Base-by-base conservation (phyloP, 2,797 vertebrate species). In the Avahi laniger region DNA sequence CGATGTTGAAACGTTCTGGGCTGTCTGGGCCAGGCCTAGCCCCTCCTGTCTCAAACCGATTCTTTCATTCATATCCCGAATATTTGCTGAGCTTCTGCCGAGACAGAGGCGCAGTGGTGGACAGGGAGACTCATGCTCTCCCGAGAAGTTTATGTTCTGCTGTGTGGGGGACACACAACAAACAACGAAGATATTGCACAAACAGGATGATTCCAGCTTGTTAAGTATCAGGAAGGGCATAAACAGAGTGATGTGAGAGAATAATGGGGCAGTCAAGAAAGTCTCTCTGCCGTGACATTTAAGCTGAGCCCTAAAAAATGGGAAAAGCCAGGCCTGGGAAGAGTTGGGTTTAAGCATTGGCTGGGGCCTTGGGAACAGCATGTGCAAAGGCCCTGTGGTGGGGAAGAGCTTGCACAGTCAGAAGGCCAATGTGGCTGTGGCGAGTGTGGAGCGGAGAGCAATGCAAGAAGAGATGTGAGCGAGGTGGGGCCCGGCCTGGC, bases 371-470 rank as follows among this genome's bases (percentile, higher is more conserved):
- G 14, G 83, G 20, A 54, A 38, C 1, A 38, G 30, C 72, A 73
- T 7, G 1, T 75, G 15, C 91, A 80, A 91, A 94, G 91, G 48
- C 65, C 83, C 50, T 75, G 65, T 24, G 79, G 50, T 24, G 28
- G 61, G 41, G 28, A 72, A 5, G 11, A 73, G 38, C 30, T 48
- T 70, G 46, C 18, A 5, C 7, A n/a, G 48, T 35, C 18, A 28
- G 48, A 54, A n/a, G 59, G 22, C 38, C 54, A 54, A 13, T 7
- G 69, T 22, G 28, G 9, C 0, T 20, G 43, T 20, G 41, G 28
- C 75, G 38, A 46, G 33, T 24, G 2, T 24, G 26, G 65, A 14
- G 24, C 33, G 26, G 26, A 33, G 35, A 81, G 11, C 14, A 26
- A 72, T 0, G 6, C 33, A 57, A 50, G 14, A 22, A 24, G 41